Evolutionary conservation across 2,888 invertebrate genomes (phyloP), one percentile per base, ranked within the genome.

Genomic region (Eupsilia transversa): DNA sequence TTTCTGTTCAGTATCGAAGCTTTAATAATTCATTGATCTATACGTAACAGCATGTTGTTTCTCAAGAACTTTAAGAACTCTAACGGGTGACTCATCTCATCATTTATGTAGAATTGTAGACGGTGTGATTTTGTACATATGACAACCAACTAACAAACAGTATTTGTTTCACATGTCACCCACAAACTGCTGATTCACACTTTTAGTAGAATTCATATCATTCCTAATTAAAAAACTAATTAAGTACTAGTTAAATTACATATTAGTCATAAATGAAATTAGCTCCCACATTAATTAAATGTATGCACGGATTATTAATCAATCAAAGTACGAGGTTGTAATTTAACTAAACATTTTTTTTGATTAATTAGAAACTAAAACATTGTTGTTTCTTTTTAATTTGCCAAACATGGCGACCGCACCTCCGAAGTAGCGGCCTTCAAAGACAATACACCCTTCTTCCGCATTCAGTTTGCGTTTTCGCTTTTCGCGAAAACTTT

Each of bases 381-480:
- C 46, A 35, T 33, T 54, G 60, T 49, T 41, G 65, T 86, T 59
- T 74, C 69, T 75, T 72, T 74, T 72, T 83, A 74, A 79, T 83
- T 81, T 73, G 38, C 61, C 59, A 52, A 76, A 74, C 56, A 83
- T 74, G 60, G 87, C 83, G 73, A 82, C 87, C 89, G 79, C 88
- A 79, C 91, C 90, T 86, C 65, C 56, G 54, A 74, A 72, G 60
- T 65, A 68, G 75, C 77, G 87, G 80, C 90, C 90, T 90, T 87
- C 87, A 77, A 83, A 89, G 88, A 90, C 89, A 88, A 90, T 89
- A 87, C 88, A 87, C 89, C 87, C 88, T 87, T 84, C 87, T 89
- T 92, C 91, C 91, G 89, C 88, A 91, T 92, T 91, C 87, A 89
- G 89, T 88, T 87, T 89, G 87, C 83, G 87, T 89, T 76, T 80